phyloP scores from a whole-genome alignment of 2,888 invertebrate genomes.

The Noctua pronuba region DNA sequence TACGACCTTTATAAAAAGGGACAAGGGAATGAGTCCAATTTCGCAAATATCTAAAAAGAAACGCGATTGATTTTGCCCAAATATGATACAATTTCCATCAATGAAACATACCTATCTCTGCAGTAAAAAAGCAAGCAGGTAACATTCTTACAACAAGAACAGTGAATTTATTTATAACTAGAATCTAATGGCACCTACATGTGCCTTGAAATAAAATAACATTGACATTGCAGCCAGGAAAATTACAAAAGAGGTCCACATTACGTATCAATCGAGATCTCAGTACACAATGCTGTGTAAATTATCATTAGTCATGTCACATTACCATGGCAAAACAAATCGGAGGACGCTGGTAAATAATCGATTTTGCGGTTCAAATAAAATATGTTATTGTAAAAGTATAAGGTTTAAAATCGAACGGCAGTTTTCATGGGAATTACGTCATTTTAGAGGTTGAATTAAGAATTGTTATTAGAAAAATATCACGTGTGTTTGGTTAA shows the following conservation, averaged over 20 bases:
- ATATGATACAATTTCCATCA: background rate
- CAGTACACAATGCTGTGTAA: conserved; percentile 60
- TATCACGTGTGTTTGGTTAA: conserved; percentile 24
- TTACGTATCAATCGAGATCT: conserved; percentile 41
- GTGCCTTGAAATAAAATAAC: conserved; percentile 27
- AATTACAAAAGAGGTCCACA: conserved; percentile 35
- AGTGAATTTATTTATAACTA: background rate
- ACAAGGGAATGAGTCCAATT: conserved; percentile 20
- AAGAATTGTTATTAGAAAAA: conserved; percentile 32
- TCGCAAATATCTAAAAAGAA: background rate
- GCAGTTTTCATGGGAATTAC: conserved; percentile 18
- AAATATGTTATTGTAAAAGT: conserved; percentile 17
- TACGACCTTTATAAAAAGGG: conserved; percentile 8
- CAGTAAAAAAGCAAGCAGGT: background rate
- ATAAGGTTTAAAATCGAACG: conserved; percentile 40
- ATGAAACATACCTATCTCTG: background rate
- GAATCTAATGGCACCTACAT: background rate
- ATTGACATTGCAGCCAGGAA: conserved; percentile 39
- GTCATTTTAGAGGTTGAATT: conserved; percentile 36
- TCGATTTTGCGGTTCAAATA: conserved; percentile 40
- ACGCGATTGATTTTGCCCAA: background rate
- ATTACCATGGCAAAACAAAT: conserved; percentile 57
- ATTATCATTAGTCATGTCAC: conserved; percentile 56
- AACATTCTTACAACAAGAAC: background rate
- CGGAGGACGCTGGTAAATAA: conserved; percentile 43